These are phyloP conservation scores for Gerris lacustris DNA, from an alignment of 2,888 invertebrate species.

Conservation along the genomic window DNA sequence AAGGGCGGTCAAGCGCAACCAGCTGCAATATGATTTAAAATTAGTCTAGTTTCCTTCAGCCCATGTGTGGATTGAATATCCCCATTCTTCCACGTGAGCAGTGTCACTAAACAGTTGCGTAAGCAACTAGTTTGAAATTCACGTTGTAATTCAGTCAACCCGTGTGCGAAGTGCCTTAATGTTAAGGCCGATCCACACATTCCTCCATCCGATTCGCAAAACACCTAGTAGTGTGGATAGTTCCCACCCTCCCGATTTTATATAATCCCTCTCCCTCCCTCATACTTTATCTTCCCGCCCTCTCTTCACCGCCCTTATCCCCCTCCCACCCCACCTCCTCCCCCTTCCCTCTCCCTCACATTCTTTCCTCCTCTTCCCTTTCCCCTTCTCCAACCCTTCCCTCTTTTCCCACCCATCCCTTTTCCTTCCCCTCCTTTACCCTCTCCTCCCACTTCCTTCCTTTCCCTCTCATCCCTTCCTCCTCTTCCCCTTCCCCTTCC, in stretches of 20 bases:
- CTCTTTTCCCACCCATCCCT: not conserved
- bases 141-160: too few species aligned
- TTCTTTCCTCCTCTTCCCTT: not conserved
- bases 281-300: not conserved
- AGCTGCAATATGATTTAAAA: too few species aligned
- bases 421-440: not conserved
- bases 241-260: not conserved
- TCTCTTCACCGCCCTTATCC: not conserved
- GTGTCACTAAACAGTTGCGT: too few species aligned
- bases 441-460: not conserved
- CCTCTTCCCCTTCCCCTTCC: not conserved
- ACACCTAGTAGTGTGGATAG: too few species aligned
- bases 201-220: too few species aligned
- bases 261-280: not conserved
- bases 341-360: not conserved
- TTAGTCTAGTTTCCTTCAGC: too few species aligned
- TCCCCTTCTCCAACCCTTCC: not conserved
- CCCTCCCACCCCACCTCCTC: not conserved
- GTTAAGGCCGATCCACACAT: too few species aligned
- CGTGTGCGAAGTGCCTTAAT: too few species aligned
- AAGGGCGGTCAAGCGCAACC: too few species aligned
- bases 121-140: too few species aligned
- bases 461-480: not conserved
- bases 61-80: too few species aligned
- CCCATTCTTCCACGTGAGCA: too few species aligned